These are phyloP conservation scores for Argyrosomus regius DNA, from an alignment of 2,797 vertebrate genomes.

Conservation along the genomic window DNA sequence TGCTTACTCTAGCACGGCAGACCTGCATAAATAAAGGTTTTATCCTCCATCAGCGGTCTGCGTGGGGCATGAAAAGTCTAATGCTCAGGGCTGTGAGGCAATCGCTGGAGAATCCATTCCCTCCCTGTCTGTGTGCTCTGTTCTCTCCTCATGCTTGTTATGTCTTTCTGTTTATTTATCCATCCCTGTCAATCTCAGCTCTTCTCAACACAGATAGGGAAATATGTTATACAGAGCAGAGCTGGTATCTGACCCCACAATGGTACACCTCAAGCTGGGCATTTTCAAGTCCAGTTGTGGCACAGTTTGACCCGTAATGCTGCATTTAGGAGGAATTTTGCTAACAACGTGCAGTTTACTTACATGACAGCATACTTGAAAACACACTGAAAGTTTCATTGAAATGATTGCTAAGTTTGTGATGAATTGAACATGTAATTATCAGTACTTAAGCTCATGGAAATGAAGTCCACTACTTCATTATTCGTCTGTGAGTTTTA, in stretches of 20 bases:
- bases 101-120: constrained; percentile 14
- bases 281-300: not conserved
- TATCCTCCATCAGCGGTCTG: constrained; percentile 49
- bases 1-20: constrained; percentile 43
- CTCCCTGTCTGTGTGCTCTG: constrained; percentile 21
- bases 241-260: not conserved
- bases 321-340: not conserved
- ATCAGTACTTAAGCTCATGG: not conserved
- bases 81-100: constrained; percentile 13
- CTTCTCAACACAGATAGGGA: not conserved
- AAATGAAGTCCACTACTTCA: not conserved
- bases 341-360: not conserved
- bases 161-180: constrained; percentile 21
- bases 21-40: constrained; percentile 54
- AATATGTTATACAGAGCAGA: not conserved
- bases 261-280: not conserved
- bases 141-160: constrained; percentile 30
- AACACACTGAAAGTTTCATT: too few relatives aligned
- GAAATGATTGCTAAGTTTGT: not conserved
- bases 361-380: not conserved
- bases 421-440: not conserved
- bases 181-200: constrained; percentile 22
- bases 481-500: not conserved
- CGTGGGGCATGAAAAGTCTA: constrained; percentile 14
- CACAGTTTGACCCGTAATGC: not conserved